Percentiles rank a stretch among this genome's conserved stretches.
phyloP scores from a whole-genome alignment of 1,140 invertebrate species.

The Hylyphantes graminicola region DNA sequence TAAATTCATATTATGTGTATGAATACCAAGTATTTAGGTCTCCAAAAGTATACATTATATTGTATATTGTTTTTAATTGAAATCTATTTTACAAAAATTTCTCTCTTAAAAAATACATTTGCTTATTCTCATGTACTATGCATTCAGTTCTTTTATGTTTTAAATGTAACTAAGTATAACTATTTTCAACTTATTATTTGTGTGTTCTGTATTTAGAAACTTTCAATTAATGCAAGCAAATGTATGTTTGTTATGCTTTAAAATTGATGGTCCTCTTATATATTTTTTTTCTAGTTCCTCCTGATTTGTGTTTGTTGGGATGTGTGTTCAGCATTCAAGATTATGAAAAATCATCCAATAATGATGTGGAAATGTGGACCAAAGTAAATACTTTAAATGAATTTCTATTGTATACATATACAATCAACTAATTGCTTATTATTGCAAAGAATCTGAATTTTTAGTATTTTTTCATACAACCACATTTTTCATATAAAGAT shows the following conservation, averaged over 20 bases:
- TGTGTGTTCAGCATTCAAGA: constrained; percentile 91
- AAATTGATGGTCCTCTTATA: neutral
- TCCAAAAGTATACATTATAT: too few relatives aligned
- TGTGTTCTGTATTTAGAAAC: too few relatives aligned
- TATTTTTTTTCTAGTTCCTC: constrained; percentile 77
- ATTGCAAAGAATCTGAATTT: neutral
- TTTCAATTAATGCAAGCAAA: neutral
- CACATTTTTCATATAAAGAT: too few relatives aligned
- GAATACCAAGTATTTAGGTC: too few relatives aligned
- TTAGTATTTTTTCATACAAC: neutral
- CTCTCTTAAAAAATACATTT: too few relatives aligned
- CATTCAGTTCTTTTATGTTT: too few relatives aligned
- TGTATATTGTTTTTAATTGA: too few relatives aligned
- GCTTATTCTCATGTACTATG: too few relatives aligned
- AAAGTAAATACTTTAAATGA: constrained; percentile 68
- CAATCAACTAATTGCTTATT: neutral
- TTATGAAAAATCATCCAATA: constrained; percentile 72
- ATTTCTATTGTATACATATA: neutral
- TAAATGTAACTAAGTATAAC: too few relatives aligned
- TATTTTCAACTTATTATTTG: too few relatives aligned
- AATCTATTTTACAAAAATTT: too few relatives aligned
- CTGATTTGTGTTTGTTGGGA: constrained; percentile 88
- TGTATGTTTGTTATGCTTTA: neutral
- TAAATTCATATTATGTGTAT: too few relatives aligned
- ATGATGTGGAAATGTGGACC: constrained; percentile 78